phyloP scores from a whole-genome alignment of 2,113 vertebrate genomes.

The Erinaceus europaeus region DNA sequence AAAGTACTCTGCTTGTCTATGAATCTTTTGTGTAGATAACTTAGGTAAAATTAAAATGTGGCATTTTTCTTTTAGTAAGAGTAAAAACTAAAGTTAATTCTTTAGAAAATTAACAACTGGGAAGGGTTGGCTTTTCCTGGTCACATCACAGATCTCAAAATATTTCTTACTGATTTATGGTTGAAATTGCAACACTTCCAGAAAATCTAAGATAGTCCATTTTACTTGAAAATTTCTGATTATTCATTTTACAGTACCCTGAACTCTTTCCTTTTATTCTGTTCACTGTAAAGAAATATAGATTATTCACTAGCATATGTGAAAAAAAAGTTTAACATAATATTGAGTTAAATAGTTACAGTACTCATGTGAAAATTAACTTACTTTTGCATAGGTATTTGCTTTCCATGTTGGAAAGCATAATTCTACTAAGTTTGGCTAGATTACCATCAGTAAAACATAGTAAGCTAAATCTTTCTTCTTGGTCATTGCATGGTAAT shows the following conservation, averaged over 20 bases:
- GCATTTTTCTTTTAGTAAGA: background rate
- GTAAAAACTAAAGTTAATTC: constrained; percentile 38
- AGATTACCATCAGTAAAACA: background rate
- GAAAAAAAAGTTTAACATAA: too few relatives aligned
- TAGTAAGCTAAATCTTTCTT: background rate
- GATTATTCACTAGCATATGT: constrained; percentile 26
- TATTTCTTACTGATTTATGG: constrained; percentile 21
- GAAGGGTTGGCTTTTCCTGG: background rate
- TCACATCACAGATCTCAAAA: constrained; percentile 9
- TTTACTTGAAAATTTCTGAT: constrained; percentile 9
- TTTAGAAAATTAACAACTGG: background rate
- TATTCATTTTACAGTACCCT: background rate
- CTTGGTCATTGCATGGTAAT: background rate
- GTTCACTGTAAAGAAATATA: background rate
- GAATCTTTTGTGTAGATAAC: background rate
- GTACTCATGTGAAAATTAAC: background rate
- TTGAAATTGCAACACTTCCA: constrained; percentile 15
- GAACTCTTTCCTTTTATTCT: constrained; percentile 33
- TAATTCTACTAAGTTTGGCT: background rate
- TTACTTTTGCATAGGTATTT: too few relatives aligned
- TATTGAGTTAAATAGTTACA: background rate
- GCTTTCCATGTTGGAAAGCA: too few relatives aligned
- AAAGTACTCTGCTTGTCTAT: background rate
- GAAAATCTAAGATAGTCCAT: constrained; percentile 2
- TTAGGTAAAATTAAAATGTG: constrained; percentile 12